Base-by-base conservation (phyloP, 2,888 invertebrate genomes). In the Allophyes oxyacanthae region DNA sequence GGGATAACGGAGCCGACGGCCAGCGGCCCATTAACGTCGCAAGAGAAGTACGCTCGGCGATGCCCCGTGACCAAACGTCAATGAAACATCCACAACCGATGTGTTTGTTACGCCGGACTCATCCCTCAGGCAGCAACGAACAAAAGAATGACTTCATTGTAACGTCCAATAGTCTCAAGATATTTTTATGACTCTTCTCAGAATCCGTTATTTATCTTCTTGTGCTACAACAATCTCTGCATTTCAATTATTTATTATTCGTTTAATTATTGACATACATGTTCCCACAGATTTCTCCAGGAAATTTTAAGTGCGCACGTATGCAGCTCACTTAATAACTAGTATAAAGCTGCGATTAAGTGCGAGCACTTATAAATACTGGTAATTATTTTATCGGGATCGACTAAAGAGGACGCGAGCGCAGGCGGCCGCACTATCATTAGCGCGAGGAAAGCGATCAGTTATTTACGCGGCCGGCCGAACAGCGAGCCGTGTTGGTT, bases 51-150 rank as follows among this genome's bases (percentile, higher is more conserved):
- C 83, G 71, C 79, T 76, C 79, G 76, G 56, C 85, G 87, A 89
- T 89, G 85, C 84, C 86, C 90, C 90, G 90, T 93, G 92, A 93
- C 92, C 92, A 92, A 93, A 93, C 93, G 90, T 92, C 93, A 93
- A 93, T 93, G 85, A 89, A 86, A 86, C 89, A 83, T 85, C 83
- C 76, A 69, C 65, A 76, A 69, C 75, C 75, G 76, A 75, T 81
- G 82, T 82, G 77, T 81, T 70, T 82, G 82, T 80, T 84, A 82
- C 84, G 83, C 79, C 65, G 77, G 79, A 83, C 77, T 80, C 81
- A 82, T 81, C 91, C 91, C 90, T 77, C 82, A 74, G 91, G 91
- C 89, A 79, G 84, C 68, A 79, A 68, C 85, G 80, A 78, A 91
- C 91, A 92, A 91, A 86, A 88, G 85, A 90, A 92, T 90, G 87